Percentiles rank a stretch among this genome's conserved stretches.
These are phyloP conservation scores for Uropetala carovei DNA, from an alignment of 2,888 invertebrate species.

Conservation along the genomic window DNA sequence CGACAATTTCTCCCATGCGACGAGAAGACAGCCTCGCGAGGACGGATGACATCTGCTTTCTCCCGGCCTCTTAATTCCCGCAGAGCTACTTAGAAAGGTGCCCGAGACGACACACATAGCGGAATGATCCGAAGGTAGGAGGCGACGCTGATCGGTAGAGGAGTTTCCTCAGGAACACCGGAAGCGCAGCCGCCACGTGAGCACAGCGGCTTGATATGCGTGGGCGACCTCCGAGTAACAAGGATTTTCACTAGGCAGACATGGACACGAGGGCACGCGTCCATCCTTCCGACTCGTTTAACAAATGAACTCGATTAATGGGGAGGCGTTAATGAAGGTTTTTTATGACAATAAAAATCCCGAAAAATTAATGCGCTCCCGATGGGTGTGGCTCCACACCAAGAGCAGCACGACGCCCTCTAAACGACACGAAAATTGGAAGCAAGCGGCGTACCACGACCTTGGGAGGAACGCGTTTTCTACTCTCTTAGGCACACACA, in stretches of 20 bases:
- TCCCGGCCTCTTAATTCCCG: background rate
- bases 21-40: background rate
- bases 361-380: background rate
- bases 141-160: background rate
- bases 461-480: background rate
- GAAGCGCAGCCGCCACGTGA: background rate
- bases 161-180: background rate
- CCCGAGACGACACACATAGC: background rate
- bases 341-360: background rate
- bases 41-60: constrained; percentile 6
- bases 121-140: background rate
- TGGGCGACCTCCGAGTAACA: constrained; percentile 8
- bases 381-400: background rate
- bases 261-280: background rate
- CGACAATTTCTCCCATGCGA: background rate
- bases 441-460: background rate
- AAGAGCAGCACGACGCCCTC: background rate
- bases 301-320: background rate
- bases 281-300: background rate
- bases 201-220: constrained; percentile 4
- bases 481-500: background rate
- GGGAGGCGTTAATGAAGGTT: background rate
- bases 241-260: constrained; percentile 4
- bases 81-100: background rate
- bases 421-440: background rate